Evolutionary conservation across 35 echinoderm and acorn worm genomes (phyloP), one percentile per base, ranked within the genome.

Genomic region (Stichopus chloronotus): DNA sequence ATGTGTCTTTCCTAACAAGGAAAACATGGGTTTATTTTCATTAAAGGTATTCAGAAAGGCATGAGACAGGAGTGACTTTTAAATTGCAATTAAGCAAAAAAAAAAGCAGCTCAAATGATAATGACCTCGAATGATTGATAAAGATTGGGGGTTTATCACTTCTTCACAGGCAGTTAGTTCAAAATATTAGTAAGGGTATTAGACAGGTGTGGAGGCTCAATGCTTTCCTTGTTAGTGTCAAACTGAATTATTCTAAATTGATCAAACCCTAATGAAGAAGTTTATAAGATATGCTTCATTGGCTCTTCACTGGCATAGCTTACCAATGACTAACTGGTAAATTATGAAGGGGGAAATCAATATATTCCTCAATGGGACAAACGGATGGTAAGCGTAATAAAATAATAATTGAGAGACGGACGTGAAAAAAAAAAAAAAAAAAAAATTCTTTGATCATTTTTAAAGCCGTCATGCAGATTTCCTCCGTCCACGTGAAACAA

Each of bases 171-270:
- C 19, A 61, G 8, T 61, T 14, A 61, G 59, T 10, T 10, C 8
- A 61, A 10, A 61, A 61, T 61, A 61, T 61, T 61, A 61, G 14
- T 61, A 61, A 61, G 14, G 59, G 14, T 61, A 61, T 61, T 14
- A 10, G 14, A 14, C 59, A 61, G 59, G 59, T 61, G 59, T 61
- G 59, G 30, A 43, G 59, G 59, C 59, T 61, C 14, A 61, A 61
- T 61, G 59, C 59, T 61, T 61, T 61, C 14, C 14, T 61, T 61
- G 14, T 61, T 8, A 74, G 69, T n/a, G 69, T 74, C 69, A 74
- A 74, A 74, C 17, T 74, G 69, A 74, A 74, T 74, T 74, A 74
- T 74, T 74, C 22, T 74, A 74, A 74, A 74, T 20, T 74, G 17
- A 14, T 74, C 69, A 74, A 19, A 74, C 22, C 19, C 69, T 74